phyloP scores from a whole-genome alignment of 1,140 invertebrate species.

The Bradynema listronoti region DNA sequence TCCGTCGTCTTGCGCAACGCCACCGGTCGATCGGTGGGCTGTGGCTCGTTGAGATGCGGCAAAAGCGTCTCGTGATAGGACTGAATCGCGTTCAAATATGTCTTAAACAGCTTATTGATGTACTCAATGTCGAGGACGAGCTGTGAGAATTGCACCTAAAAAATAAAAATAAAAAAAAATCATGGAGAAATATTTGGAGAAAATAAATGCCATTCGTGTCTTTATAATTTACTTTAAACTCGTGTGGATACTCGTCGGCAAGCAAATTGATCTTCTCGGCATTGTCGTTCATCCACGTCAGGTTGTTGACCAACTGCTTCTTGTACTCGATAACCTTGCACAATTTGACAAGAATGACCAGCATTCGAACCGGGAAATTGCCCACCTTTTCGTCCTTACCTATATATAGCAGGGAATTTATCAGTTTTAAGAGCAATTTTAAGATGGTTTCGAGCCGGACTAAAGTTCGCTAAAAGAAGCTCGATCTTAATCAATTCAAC shows the following conservation, averaged over 20 bases:
- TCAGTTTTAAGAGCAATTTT: too few relatives aligned
- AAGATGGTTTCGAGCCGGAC: too few relatives aligned
- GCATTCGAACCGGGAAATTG: slow-evolving; percentile 45
- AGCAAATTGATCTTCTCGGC: slow-evolving; percentile 41
- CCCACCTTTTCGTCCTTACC: slow-evolving; percentile 44
- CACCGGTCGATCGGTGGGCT: slow-evolving; percentile 31
- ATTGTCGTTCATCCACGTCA: slow-evolving; percentile 34
- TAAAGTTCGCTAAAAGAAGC: too few relatives aligned
- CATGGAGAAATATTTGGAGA: slow-evolving; percentile 8
- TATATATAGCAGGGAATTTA: slow-evolving; percentile 12
- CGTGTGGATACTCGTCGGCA: slow-evolving; percentile 23
- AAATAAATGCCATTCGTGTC: background rate
- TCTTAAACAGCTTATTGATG: slow-evolving; percentile 32
- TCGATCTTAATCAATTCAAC: too few relatives aligned
- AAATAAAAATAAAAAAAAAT: background rate
- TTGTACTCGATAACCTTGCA: slow-evolving; percentile 42
- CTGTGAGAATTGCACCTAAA: slow-evolving; percentile 33
- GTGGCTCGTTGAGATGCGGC: slow-evolving; percentile 30
- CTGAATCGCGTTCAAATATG: slow-evolving; percentile 27
- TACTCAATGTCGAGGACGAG: slow-evolving; percentile 28
- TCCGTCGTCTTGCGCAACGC: slow-evolving; percentile 28
- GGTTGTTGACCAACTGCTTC: slow-evolving; percentile 28
- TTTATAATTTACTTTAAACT: slow-evolving; percentile 36
- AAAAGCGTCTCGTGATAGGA: slow-evolving; percentile 24
- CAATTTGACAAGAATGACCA: slow-evolving; percentile 44